phyloP scores from a whole-genome alignment of 2,113 vertebrate species.

The Chitala chitala region DNA sequence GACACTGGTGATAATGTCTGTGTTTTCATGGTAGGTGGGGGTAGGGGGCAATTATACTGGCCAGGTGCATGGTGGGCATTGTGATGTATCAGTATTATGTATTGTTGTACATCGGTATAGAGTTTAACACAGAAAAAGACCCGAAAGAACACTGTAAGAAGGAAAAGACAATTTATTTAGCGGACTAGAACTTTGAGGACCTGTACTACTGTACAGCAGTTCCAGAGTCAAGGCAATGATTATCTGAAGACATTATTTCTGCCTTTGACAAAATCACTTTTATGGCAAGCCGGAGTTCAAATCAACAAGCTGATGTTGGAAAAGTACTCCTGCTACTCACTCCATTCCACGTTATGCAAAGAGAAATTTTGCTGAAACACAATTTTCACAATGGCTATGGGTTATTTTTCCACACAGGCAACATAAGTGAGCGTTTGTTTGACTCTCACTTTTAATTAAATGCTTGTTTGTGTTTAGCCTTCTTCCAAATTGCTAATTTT shows the following conservation, averaged over 20 bases:
- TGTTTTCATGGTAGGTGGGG: too few species aligned
- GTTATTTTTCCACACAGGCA: slow-evolving; percentile 1
- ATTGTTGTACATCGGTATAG: too few species aligned
- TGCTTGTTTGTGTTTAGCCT: not conserved
- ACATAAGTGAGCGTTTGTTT: not conserved
- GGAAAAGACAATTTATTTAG: too few species aligned
- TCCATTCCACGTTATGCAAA: not conserved
- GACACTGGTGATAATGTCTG: too few species aligned
- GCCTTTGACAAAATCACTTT: not conserved
- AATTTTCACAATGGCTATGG: slow-evolving; percentile 16
- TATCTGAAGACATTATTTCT: not conserved
- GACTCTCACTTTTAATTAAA: not conserved
- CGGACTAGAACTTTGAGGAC: too few species aligned
- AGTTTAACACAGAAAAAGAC: too few species aligned
- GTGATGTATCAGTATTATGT: too few species aligned
- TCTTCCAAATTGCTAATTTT: not conserved
- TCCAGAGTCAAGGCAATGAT: not conserved
- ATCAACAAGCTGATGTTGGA: not conserved
- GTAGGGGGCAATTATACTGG: too few species aligned
- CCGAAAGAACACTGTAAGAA: too few species aligned
- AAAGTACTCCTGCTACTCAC: not conserved
- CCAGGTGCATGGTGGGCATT: too few species aligned
- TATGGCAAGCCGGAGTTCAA: not conserved
- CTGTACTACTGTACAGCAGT: too few species aligned
- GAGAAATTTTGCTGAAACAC: not conserved